Evolutionary conservation across 2,797 vertebrate genomes (phyloP), one percentile per base, ranked within the genome.

Genomic region (Ciconia nigra): DNA sequence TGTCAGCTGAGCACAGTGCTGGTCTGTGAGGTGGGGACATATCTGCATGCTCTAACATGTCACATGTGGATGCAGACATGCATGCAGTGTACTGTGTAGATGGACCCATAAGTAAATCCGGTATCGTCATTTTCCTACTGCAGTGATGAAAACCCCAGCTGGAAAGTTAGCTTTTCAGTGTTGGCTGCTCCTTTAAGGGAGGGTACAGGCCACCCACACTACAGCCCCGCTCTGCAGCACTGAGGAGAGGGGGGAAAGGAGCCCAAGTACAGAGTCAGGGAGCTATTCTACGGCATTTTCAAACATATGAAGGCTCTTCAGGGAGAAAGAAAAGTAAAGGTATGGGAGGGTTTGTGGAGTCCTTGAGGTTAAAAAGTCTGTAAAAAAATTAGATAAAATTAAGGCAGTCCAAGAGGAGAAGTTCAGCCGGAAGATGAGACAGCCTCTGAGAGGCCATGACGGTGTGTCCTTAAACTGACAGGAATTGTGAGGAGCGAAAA

Each of bases 181-280:
- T 0, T 5, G 1, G 51, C 44, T 0, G 2, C 28, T 39, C 26
- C 21, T 62, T 20, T 26, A 16, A 41, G 18, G 25, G 17, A 55
- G 15, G 18, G 15, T 1, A 0, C 3, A 1, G 25, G 28, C 13
- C 10, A 0, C 7, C 2, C 0, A 2, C 0, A 0, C 11, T 9
- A 1, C 10, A 8, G 24, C 7, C 31, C 11, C 0, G 1, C 2
- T 5, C 1, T 1, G 35, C 11, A 52, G 44, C 3, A 1, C 58
- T 11, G n/a, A 37, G 29, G 69, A 17, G 39, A 21, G 2, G 1
- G 4, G 13, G 16, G 4, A 26, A 31, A 14, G 9, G 15, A 33
- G 25, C 5, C 2, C 0, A 6, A 21, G n/a, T 15, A 10, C 2
- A 1, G 5, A 47, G 5, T 7, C 1, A 5, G 29, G 33, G 7